These are phyloP conservation scores for Hemistola chrysoprasaria DNA, from an alignment of 2,888 invertebrate species.

Conservation along the genomic window DNA sequence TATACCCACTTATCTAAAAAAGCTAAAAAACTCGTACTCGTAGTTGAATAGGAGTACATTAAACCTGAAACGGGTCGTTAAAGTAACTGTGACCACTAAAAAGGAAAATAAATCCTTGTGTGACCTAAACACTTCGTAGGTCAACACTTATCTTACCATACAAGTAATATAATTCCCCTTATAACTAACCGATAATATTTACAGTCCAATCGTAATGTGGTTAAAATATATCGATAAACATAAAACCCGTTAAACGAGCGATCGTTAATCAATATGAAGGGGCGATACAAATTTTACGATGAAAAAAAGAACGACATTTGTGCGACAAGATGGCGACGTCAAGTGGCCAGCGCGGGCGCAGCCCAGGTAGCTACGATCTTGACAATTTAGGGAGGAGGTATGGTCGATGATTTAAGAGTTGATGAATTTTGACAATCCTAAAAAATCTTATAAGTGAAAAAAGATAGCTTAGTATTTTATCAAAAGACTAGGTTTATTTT, in stretches of 20 bases:
- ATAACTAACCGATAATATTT: background rate
- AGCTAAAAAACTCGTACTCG: too few relatives aligned
- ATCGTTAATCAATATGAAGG: conserved; percentile 30
- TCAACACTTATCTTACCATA: background rate
- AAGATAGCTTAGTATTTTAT: too few relatives aligned
- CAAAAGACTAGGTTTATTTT: too few relatives aligned
- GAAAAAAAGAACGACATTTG: conserved; percentile 42
- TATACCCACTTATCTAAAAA: too few relatives aligned
- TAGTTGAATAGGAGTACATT: too few relatives aligned
- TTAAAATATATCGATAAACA: conserved; percentile 23
- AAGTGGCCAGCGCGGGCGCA: conserved; percentile 48
- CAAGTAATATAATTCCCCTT: too few relatives aligned
- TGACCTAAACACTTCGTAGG: background rate
- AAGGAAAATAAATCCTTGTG: too few relatives aligned
- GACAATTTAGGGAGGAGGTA: conserved; percentile 26
- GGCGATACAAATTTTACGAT: conserved; percentile 33
- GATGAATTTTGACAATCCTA: background rate
- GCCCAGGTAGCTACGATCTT: conserved; percentile 47
- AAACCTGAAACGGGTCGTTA: too few relatives aligned
- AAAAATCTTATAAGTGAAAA: too few relatives aligned
- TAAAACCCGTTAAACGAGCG: conserved; percentile 18
- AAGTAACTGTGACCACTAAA: too few relatives aligned
- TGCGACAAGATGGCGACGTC: conserved; percentile 52
- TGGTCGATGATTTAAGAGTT: conserved; percentile 7
- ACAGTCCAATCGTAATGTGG: conserved; percentile 10